Percentiles rank a stretch among this genome's conserved stretches.
These are phyloP conservation scores for Eupithecia subfuscata DNA, from an alignment of 2,888 invertebrate species.

Conservation along the genomic window DNA sequence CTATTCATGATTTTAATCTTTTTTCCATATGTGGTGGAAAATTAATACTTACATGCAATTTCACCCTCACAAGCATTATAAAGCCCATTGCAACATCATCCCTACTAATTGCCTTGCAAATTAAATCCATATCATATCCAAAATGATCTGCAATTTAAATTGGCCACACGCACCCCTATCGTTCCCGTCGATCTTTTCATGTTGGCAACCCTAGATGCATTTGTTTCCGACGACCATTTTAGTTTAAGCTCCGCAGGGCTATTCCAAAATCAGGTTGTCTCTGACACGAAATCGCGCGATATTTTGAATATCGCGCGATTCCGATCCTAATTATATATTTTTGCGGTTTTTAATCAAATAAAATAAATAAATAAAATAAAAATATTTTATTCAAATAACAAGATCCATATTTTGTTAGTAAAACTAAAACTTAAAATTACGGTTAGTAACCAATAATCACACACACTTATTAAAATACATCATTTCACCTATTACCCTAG, in stretches of 20 bases:
- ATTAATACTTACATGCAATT: not conserved
- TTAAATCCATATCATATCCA: constrained; percentile 47
- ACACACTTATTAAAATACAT: too few species aligned
- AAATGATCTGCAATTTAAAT: constrained; percentile 51
- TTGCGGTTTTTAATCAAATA: too few species aligned
- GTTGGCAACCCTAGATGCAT: constrained; percentile 28
- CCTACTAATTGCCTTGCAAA: constrained; percentile 56
- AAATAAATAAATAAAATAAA: too few species aligned
- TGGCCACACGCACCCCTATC: constrained; percentile 43
- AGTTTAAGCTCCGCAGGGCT: not conserved
- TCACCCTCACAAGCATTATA: not conserved
- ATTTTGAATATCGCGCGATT: too few species aligned
- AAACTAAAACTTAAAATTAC: too few species aligned
- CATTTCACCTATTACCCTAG: too few species aligned
- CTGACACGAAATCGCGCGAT: not conserved
- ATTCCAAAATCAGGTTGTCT: not conserved
- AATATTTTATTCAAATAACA: too few species aligned
- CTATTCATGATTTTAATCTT: too few species aligned
- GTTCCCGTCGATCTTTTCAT: constrained; percentile 32
- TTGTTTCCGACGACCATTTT: not conserved
- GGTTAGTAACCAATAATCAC: too few species aligned
- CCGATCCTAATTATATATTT: too few species aligned
- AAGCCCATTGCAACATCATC: constrained; percentile 25
- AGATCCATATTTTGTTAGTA: too few species aligned
- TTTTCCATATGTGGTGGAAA: not conserved